Evolutionary conservation across 2,113 vertebrate species (phyloP), one percentile per base, ranked within the genome.

Genomic region (Oreochromis aureus): DNA sequence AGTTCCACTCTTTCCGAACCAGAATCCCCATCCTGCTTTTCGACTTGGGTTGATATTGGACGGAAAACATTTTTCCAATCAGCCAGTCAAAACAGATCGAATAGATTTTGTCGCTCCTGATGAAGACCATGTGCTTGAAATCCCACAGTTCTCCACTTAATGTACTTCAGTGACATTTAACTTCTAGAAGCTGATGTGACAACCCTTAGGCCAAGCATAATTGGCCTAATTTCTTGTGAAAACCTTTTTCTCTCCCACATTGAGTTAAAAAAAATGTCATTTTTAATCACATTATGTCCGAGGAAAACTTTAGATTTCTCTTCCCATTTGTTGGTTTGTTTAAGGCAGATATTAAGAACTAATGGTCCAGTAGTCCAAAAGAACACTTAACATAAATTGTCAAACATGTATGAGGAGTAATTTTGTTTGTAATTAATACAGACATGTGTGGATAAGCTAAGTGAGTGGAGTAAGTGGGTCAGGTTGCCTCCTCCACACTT

Each of bases 1-100:
- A 56, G 22, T 89, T 87, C 91, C 80, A 82, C 87, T 82, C 78
- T 90, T 92, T 92, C 78, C 88, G 5, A 71, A 41, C 51, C 71
- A 39, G 3, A 71, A 69, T 66, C 66, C 83, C 13, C 54, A 36
- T 66, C 53, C 54, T 16, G 59, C 61, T 36, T 79, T 86, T 81
- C 4, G 15, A 41, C 66, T 81, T 63, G 32, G 80, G 84, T 87
- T 91, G 59, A 89, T 55, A 11, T 76, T 89, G 83, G 92, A 91
- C 83, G 71, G 41, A 41, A 85, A 85, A 84, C n/a, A 12, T 90
- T 93, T 84, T 93, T 93, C 84, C 46, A 91, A 89, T 91, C 83
- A 94, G 61, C 66, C 81, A 86, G 63, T 86, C 7, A 73, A 86
- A 89, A 90, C 89, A 91, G 19, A 84, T 51, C 5, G 44, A 41